Evolutionary conservation across 2,888 invertebrate species (phyloP).

Genomic region (Hypsopygia costalis): DNA sequence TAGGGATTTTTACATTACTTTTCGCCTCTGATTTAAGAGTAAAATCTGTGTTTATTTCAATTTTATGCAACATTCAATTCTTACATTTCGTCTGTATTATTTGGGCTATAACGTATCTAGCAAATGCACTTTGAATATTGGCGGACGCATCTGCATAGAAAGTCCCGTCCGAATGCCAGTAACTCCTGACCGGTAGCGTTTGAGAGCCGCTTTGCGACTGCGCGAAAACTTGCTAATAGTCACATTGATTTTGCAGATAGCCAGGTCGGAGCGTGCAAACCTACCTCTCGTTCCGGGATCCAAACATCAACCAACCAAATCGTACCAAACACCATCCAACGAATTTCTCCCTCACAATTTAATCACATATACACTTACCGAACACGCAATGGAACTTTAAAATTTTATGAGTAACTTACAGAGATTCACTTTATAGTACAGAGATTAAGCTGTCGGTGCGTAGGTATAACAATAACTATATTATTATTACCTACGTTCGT

Average conservation of each 20-base stretch:
- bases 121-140: conserved; percentile 5
- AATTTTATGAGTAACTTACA: neutral
- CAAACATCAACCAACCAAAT: conserved; percentile 31
- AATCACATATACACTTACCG: conserved; percentile 21
- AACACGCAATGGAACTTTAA: conserved; percentile 42
- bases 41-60: no score
- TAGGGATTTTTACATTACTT: no score
- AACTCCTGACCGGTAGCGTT: conserved; percentile 64
- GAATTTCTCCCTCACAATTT: conserved; percentile 24
- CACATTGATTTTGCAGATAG: conserved; percentile 81
- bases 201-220: conserved; percentile 69
- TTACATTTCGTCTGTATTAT: no score
- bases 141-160: conserved; percentile 39
- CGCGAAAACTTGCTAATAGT: conserved; percentile 79
- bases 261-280: conserved; percentile 73
- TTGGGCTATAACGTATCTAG: no score
- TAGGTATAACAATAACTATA: conserved; percentile 69
- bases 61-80: no score
- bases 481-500: conserved; percentile 65
- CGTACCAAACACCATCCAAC: conserved; percentile 33
- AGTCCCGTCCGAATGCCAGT: conserved; percentile 31
- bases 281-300: conserved; percentile 53
- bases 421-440: conserved; percentile 19
- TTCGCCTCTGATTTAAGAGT: no score
- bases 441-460: conserved; percentile 41